phyloP scores from a whole-genome alignment of 2,113 vertebrate species.

The Muscicapa adusta region DNA sequence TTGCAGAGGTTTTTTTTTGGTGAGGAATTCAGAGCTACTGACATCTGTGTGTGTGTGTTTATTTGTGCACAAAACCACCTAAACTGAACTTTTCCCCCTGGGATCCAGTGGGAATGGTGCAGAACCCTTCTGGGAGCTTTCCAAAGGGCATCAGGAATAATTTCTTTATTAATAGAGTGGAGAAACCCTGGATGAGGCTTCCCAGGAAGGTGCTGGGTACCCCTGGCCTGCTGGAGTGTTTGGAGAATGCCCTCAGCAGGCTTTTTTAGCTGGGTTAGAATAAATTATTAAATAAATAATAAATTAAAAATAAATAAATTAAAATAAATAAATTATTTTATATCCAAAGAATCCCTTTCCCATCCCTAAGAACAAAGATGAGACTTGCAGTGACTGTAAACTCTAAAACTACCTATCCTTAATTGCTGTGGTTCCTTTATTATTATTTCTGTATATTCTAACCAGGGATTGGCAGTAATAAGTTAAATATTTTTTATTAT shows the following conservation, averaged over 20 bases:
- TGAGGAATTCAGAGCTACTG: background rate
- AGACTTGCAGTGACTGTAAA: background rate
- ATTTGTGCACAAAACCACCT: fast-evolving
- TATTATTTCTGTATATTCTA: fast-evolving
- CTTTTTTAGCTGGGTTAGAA: background rate
- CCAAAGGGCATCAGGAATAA: fast-evolving
- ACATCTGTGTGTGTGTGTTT: fast-evolving
- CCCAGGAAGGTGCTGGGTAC: too few relatives aligned
- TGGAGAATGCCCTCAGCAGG: background rate
- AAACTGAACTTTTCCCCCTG: background rate
- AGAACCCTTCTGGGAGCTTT: background rate
- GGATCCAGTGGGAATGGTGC: background rate
- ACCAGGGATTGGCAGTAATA: background rate
- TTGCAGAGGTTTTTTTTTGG: background rate
- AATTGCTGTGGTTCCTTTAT: background rate
- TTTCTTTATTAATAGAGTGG: background rate
- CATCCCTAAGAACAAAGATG: background rate
- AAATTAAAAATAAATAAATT: too few relatives aligned
- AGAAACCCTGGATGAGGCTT: background rate
- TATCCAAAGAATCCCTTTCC: background rate
- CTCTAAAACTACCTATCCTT: background rate
- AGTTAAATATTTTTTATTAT: background rate
- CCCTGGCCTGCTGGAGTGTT: fast-evolving
- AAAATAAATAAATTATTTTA: background rate
- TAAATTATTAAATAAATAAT: too few relatives aligned